These are phyloP conservation scores for Grantiella picta DNA, from an alignment of 2,113 vertebrate species.

Conservation along the genomic window DNA sequence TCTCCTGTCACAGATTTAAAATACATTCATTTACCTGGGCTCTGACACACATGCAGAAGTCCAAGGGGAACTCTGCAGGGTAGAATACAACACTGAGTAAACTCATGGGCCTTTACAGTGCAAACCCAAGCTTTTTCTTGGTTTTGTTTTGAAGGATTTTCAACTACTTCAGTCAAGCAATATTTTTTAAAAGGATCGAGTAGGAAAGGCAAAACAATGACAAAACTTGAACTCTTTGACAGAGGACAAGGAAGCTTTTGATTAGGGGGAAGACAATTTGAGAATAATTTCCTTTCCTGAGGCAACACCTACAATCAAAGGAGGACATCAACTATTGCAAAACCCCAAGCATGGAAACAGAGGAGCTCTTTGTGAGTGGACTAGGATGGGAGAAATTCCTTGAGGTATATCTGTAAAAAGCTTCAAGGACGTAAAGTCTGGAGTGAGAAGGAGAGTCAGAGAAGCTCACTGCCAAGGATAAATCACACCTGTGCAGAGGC, in stretches of 20 bases:
- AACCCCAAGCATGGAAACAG: neutral
- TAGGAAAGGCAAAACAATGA: neutral
- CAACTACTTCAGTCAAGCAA: neutral
- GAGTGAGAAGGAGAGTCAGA: neutral
- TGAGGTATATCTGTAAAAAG: neutral
- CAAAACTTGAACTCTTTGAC: neutral
- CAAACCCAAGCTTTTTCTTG: neutral
- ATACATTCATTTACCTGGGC: neutral
- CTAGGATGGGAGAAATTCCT: neutral
- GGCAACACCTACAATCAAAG: neutral
- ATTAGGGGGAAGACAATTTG: neutral
- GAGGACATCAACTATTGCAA: neutral
- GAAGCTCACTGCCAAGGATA: neutral
- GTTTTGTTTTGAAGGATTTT: neutral
- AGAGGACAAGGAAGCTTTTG: neutral
- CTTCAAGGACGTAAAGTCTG: neutral
- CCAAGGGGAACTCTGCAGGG: neutral
- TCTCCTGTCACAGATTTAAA: neutral
- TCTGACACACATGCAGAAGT: neutral
- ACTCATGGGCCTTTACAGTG: neutral
- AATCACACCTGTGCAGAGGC: neutral
- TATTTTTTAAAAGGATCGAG: neutral
- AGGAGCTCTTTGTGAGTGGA: neutral
- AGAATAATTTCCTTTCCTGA: neutral
- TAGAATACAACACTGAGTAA: neutral